Conservation (phyloP, 2,888 invertebrate species). For the Psylliodes chrysocephalus region DNA sequence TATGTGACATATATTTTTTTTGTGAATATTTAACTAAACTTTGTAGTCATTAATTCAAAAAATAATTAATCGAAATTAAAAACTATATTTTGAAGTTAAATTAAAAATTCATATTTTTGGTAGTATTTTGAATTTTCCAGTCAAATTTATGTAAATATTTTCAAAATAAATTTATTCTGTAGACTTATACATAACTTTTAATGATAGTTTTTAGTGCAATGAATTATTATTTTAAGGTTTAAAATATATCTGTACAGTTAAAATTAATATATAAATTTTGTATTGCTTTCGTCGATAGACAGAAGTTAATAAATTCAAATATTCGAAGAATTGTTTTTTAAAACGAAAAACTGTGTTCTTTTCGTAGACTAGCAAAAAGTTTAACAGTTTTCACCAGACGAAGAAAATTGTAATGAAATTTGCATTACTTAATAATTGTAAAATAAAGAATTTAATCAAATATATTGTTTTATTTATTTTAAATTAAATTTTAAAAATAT, state of each 20-base stretch:
- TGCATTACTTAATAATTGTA: constrained; percentile 26
- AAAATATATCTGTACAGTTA: constrained; percentile 29
- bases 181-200: constrained; percentile 13
- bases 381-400: constrained; percentile 12
- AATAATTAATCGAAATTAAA: no score
- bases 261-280: constrained; percentile 22
- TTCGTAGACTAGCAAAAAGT: constrained; percentile 39
- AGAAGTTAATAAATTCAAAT: constrained; percentile 22
- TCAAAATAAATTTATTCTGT: background rate
- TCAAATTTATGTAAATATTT: background rate
- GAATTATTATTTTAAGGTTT: constrained; percentile 26
- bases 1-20: no score
- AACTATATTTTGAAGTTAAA: no score
- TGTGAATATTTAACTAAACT: no score
- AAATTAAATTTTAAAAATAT: no score
- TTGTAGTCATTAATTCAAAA: no score
- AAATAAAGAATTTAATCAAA: constrained; percentile 12
- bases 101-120: no score
- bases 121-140: no score
- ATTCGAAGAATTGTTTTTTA: background rate
- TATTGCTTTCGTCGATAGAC: constrained; percentile 35
- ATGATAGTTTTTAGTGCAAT: constrained; percentile 34
- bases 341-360: constrained; percentile 32
- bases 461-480: background rate
- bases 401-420: constrained; percentile 18